Base-by-base conservation (phyloP, 64 coral and sea anemone genomes). In the Stichodactyla helianthus region DNA sequence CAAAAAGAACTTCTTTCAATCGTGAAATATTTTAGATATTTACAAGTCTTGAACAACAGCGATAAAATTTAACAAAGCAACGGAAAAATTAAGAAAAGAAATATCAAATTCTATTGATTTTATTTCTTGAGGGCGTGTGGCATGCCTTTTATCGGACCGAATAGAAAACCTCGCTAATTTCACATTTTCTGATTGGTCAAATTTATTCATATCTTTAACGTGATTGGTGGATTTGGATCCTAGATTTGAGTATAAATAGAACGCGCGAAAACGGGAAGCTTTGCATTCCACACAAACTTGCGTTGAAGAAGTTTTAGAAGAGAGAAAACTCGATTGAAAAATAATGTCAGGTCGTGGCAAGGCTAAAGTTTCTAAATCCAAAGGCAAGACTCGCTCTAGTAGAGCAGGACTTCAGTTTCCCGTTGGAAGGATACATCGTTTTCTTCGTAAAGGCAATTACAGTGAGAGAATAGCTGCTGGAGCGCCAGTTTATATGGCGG, bases 371-470 rank as follows among this genome's bases (percentile, higher is more conserved):
- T 83, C 70, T 59, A 89, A 89, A 63, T 54, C 54, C 54, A 74
- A 56, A 65, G 58, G 83, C 77, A 93, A 90, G 59, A 93, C 83
- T 8, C 88, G 92, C 35, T 93, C 92, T 71, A 54, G 71, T 16
- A 79, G 88, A 87, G 92, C 92, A 7, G 92, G 92, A 52, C 68
- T 93, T 22, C 92, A 93, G 92, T 93, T 93, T 55, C 92, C 92
- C 8, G 92, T 93, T 12, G 92, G 92, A 20, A 78, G 92, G 58
- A 93, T 93, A 59, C 87, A 93, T 54, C 92, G 92, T 55, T 93
- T 93, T 77, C 92, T 93, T 83, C 88, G 92, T 10, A 93, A 93
- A 87, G 92, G 92, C 55, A 90, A 94, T 50, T 94, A 94, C 60
- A 88, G 77, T 6, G 84, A 94, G 61, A 83, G 92, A 52, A 65